Evolutionary conservation across 2,797 vertebrate genomes (phyloP).

Genomic region (Labroides dimidiatus): DNA sequence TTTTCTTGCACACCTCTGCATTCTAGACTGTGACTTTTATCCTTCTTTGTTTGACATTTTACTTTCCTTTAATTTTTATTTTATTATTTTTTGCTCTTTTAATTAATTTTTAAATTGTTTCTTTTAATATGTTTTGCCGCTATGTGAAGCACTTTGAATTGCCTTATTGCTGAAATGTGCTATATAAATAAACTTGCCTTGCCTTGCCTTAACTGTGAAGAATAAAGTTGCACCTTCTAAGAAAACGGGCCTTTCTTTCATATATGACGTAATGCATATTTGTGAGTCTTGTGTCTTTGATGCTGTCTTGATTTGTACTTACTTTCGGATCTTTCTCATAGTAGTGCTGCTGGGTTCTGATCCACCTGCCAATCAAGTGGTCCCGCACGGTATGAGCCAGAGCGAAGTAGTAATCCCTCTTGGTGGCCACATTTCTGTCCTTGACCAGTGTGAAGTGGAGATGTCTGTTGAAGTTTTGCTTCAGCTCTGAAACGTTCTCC

Average conservation of each 20-base stretch:
- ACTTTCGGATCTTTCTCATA: constrained; percentile 97
- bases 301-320: constrained; percentile 54
- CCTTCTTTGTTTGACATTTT: too few relatives aligned
- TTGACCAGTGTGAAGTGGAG: constrained; percentile 96
- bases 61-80: too few relatives aligned
- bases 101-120: too few relatives aligned
- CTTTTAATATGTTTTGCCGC: too few relatives aligned
- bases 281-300: neutral
- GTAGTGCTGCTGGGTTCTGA: constrained; percentile 95
- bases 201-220: neutral
- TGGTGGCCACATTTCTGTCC: constrained; percentile 93
- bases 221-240: neutral
- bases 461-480: constrained; percentile 93
- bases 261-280: neutral
- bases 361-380: constrained; percentile 93
- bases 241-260: neutral
- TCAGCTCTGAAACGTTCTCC: constrained; percentile 91
- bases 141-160: too few relatives aligned
- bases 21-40: too few relatives aligned
- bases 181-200: too few relatives aligned
- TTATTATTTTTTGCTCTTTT: too few relatives aligned
- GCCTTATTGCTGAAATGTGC: too few relatives aligned
- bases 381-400: constrained; percentile 93
- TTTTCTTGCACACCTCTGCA: too few relatives aligned
- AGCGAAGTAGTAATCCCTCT: constrained; percentile 94